Base-by-base conservation (phyloP, 2,113 vertebrate species). In the Pyrgilauda ruficollis region DNA sequence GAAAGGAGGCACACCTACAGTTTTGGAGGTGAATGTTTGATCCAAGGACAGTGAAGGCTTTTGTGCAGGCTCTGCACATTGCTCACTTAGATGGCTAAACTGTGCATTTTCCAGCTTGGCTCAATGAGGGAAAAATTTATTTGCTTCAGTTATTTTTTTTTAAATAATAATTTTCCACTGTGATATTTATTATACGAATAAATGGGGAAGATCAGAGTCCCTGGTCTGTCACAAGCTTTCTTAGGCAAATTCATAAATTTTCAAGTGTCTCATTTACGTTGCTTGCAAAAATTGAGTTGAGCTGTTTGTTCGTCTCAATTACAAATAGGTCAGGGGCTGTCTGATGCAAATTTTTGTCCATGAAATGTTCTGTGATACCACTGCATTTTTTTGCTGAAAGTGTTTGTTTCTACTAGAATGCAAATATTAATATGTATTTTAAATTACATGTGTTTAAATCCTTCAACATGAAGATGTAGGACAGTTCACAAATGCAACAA, bases 21-120 rank as follows among this genome's bases (percentile, higher is more conserved):
- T 78, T 93, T 89, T 90, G 55, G 76, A 92, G 80, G 68, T 74
- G 55, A 92, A 44, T 78, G 28, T 81, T 95, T 95, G 26, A n/a
- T 52, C 64, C 70, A 70, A 77, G 73, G 72, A 47, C 43, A 56
- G 67, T 12, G 46, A 52, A 70, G 35, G 41, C n/a, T 88, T 90
- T 92, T 58, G 41, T 89, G 61, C 41, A 78, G 76, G 47, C 64
- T 89, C 21, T 89, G 61, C 52, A 31, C 49, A 52, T 64, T 84
- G 84, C 26, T 90, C 21, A 26, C 50, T 89, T 63, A 61, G 62
- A 41, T 87, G 69, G 43, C 39, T 73, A 46, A 62, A 23, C 22
- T 84, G 24, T 84, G 22, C 64, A 20, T 64, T 92, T 93, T 81
- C 17, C 44, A 61, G 35, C 23, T 56, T 84, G 61, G n/a, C 35